Evolutionary conservation across 2,113 vertebrate genomes (phyloP), one percentile per base, ranked within the genome.

Genomic region (Castor canadensis): DNA sequence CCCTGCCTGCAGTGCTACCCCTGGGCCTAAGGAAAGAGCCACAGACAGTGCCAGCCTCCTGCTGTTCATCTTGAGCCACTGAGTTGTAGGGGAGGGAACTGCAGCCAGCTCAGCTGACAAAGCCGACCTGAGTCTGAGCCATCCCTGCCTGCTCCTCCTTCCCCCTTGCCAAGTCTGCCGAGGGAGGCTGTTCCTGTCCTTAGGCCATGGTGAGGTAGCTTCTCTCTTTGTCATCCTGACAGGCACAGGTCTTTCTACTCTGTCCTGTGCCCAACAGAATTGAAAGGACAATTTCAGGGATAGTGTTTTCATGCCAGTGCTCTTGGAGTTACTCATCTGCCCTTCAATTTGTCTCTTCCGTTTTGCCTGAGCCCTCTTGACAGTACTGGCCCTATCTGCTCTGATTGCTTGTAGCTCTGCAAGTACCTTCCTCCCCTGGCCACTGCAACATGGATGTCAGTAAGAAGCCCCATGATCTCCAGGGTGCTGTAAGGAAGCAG

Each of bases 401-500:
- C 26, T 30, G 15, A 47, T 40, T 7, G n/a, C 13, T 64, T 17
- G 30, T 35, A 49, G 32, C 35, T 32, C 20, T 73, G 76, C 32
- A 40, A 62, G 75, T 12, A 16, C 40, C n/a, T 28, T 10, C 58
- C 87, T 49, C n/a, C 47, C 54, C 8, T 7, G 16, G 19, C 43
- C 60, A 75, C 75, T 84, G 40, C 54, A 64, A 6, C 54, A 9
- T 32, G 40, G 32, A 22, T 91, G 24, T 82, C 89, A 82, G 66
- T 71, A 16, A 24, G 32, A 64, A 67, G 43, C 40, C 32, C 54
- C 38, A 22, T 58, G n/a, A 91, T 99, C 99, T 99, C 1, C 58
- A 99, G 69, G 98, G 98, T 35, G 89, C 82, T 8, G 1, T 24
- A 17, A 45, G 30, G 66, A 30, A 66, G 47, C 17, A 26, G n/a